Evolutionary conservation across 2,797 vertebrate species (phyloP), one percentile per base, ranked within the genome.

Genomic region (Podarcis siculus): DNA sequence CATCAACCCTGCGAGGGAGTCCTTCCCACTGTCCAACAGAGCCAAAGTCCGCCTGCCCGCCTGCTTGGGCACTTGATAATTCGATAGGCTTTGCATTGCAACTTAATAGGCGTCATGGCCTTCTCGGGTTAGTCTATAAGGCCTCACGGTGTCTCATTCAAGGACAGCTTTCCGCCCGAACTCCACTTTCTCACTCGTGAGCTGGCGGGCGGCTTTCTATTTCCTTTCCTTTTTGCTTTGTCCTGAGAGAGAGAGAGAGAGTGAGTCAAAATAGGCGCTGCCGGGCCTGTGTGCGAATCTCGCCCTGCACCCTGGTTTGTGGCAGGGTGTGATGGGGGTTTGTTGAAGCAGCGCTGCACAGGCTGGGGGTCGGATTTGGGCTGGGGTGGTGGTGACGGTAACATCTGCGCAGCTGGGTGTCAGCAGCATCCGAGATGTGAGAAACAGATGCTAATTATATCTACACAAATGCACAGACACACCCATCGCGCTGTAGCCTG

Each of bases 381-480:
- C 8, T 3, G 23, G 3, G 3, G 39, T 5, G 37, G 23, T 10
- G 61, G 32, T 8, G 10, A 15, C 21, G 42, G 77, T 30, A 37
- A 37, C 66, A 72, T 37, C 77, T 86, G 64, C 3, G n/a, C 23
- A 72, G 77, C 37, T 71, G 2, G 66, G 76, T 19, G 64, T 27
- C 23, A 30, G 21, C 39, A 37, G 85, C 77, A 27, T 58, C 71
- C 35, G 9, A 37, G 83, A 73, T 58, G 76, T 72, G 85, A 79
- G 67, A 86, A 86, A 66, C 77, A 80, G 76, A 66, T 86, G 85
- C 85, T 79, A 79, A 86, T 86, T 32, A 71, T 21, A 69, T 12
- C 32, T 17, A 37, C 30, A 3, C 81, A 25, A 21, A 30, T 27
- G 25, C 83, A 25, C 3, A 3, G 49, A 3, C 49, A 55, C 49